A percentile compares a stretch with the other conserved stretches of the same genome.
These are phyloP conservation scores for Boulengerochromis microlepis DNA, from an alignment of 2,113 vertebrate species.

Conservation along the genomic window DNA sequence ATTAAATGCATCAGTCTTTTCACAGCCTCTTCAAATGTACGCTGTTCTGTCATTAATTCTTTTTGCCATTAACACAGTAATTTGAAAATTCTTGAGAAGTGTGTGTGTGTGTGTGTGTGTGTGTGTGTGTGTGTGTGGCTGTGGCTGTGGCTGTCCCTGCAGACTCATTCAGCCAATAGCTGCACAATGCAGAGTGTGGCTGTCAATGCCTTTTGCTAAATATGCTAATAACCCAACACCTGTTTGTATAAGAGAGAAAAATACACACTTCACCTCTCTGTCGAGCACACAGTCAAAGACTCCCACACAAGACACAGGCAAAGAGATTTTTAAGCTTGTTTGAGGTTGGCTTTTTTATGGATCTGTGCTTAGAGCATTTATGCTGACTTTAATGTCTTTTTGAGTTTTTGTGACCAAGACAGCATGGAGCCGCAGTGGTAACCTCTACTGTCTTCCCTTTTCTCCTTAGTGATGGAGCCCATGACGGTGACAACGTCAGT, in stretches of 20 bases:
- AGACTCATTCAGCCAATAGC: conserved; percentile 34
- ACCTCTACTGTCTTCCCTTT: background rate
- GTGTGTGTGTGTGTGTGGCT: background rate
- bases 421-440: background rate
- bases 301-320: background rate
- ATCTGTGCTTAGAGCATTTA: background rate
- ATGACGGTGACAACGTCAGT: conserved; percentile 78
- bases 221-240: conserved; percentile 60
- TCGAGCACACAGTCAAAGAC: background rate
- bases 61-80: background rate
- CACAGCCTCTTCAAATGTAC: background rate
- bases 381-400: background rate
- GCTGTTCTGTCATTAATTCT: background rate
- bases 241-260: conserved; percentile 53
- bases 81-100: background rate
- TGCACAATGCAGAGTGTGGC: background rate
- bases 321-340: background rate
- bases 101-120: background rate
- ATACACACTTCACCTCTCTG: background rate
- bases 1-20: conserved; percentile 13
- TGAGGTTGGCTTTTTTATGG: background rate
- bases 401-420: background rate
- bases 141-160: background rate
- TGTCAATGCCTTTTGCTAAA: conserved; percentile 47
- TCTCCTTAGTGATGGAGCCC: conserved; percentile 74